Base-by-base conservation (phyloP, 2,113 vertebrate species). In the Microcebus lehilahytsara region DNA sequence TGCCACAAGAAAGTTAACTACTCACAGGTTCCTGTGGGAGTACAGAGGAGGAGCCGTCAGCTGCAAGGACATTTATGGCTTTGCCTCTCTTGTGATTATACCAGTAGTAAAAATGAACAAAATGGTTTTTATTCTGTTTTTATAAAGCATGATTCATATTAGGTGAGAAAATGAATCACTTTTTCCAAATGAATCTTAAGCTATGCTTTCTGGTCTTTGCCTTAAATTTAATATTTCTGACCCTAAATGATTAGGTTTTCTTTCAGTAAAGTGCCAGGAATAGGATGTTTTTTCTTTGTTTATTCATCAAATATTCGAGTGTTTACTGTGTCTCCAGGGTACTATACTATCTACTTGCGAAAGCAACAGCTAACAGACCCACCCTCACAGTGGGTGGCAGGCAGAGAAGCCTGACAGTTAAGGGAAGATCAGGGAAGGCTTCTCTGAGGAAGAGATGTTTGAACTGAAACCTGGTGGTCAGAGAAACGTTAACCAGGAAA, bases 151-250 rank as follows among this genome's bases (percentile, higher is more conserved):
- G 42, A 81, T 66, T 86, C 32, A 46, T 80, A 67, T n/a, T 10
- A 27, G 22, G 23, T 72, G 69, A 64, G 83, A 86, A 30, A 62
- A 19, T 25, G 17, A 56, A 40, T 62, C 22, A n/a, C 42, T 27
- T 34, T 95, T 95, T 91, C 42, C n/a, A 78, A 85, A 85, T 56
- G 56, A 66, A 74, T 87, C 46, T 92, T 88, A 92, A 87, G 17
- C 30, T 30, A 3, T 81, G 74, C n/a, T 66, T 56, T 66, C 58
- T 95, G 5, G 42, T 74, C n/a, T 77, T 75, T 27, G 9, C 51
- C 40, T 58, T 25, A 62, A 74, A 27, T 64, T 78, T n/a, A 46
- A 20, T 71, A 23, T 46, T 81, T 87, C 89, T 62, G 1, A 77
- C 60, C 62, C 53, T n/a, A 20, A 77, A 19, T 67, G 27, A 58